Evolutionary conservation across 1,140 invertebrate genomes (phyloP).

Genomic region (Drosophila kepulauana): DNA sequence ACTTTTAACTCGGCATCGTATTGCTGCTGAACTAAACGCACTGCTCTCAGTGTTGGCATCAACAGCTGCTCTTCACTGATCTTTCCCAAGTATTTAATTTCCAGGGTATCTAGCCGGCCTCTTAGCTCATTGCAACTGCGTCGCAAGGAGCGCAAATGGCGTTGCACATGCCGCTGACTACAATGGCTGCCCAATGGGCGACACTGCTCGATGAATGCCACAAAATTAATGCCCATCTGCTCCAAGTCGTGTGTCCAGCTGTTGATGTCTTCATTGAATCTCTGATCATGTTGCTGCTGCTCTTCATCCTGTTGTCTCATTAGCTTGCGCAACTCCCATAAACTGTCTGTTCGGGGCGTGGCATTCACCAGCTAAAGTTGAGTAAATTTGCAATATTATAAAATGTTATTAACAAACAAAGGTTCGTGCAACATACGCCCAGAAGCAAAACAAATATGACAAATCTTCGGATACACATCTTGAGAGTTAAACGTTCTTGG

Average conservation of each 20-base stretch:
- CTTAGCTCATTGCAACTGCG: slow-evolving; percentile 38
- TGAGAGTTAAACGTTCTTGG: slow-evolving; percentile 50
- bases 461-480: slow-evolving; percentile 20
- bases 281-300: not conserved
- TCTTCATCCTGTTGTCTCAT: slow-evolving; percentile 32
- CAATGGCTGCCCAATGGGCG: slow-evolving; percentile 39
- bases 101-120: slow-evolving; percentile 44
- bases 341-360: slow-evolving; percentile 29
- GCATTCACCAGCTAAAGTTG: slow-evolving; percentile 27
- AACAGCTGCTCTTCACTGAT: slow-evolving; percentile 37
- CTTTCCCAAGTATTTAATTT: slow-evolving; percentile 31
- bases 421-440: slow-evolving; percentile 33
- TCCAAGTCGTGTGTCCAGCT: slow-evolving; percentile 34
- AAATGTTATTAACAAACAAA: not conserved
- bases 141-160: slow-evolving; percentile 32
- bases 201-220: slow-evolving; percentile 47
- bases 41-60: slow-evolving; percentile 28
- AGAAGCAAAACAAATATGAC: slow-evolving; percentile 26
- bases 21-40: slow-evolving; percentile 23
- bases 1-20: slow-evolving; percentile 43
- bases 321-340: slow-evolving; percentile 46
- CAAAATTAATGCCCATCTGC: slow-evolving; percentile 29
- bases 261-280: slow-evolving; percentile 45
- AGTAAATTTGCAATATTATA: not conserved
- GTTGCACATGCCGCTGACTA: slow-evolving; percentile 34